Base-by-base conservation (phyloP, 2,797 vertebrate species). In the Cyprinella venusta region DNA sequence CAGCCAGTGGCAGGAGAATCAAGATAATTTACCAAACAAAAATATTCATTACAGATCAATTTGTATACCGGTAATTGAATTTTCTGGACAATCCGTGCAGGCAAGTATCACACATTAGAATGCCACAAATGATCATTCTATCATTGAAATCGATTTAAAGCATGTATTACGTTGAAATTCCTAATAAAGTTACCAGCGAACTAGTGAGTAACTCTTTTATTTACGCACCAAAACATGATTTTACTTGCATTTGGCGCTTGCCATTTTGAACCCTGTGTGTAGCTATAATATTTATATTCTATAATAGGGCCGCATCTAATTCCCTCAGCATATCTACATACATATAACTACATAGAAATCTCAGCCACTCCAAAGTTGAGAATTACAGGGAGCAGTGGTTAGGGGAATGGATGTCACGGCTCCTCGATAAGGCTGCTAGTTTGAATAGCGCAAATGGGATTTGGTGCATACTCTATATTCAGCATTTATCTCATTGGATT, bases 401-500 rank as follows among this genome's bases (percentile, higher is more conserved):
- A 82, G 33, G 50, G 61, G 72, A 76, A 76, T 67, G 76, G 65
- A 78, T 59, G 77, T 74, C 67, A 85, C 54, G 72, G 50, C 56
- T 64, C 10, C 65, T 50, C 72, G 16, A 30, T 76, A 75, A 80
- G 59, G 36, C 76, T 67, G 54, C 72, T 69, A 40, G 75, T 82
- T 83, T 83, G 80, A 83, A 64, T 68, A 38, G 59, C 40, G 71
- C 76, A 86, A 84, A 84, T 82, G 59, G 79, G 84, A 85, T 89
- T 86, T 84, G 63, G 54, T 42, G 42, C 80, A 82, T 69, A 85
- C 86, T 77, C 84, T 81, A 85, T 86, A 78, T 84, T 77, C 81
- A 76, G 81, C 74, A 72, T 72, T 85, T 82, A 84, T 89, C 79
- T 86, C 77, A 64, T 67, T 80, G 76, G 83, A 89, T 78, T 74